phyloP scores from a whole-genome alignment of 2,113 vertebrate genomes.

The Galemys pyrenaicus region DNA sequence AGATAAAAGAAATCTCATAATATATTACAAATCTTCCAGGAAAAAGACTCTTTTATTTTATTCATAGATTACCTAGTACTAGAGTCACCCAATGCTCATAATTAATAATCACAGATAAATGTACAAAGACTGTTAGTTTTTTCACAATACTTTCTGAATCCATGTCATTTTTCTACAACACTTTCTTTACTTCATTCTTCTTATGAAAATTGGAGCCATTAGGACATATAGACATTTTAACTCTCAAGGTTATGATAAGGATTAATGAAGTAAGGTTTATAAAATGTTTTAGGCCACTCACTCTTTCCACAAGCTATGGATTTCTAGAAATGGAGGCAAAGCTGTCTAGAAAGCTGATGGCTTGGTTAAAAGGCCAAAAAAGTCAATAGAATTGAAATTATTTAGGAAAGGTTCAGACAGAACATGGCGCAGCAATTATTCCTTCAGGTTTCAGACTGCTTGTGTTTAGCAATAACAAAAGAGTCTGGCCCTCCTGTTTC shows the following conservation, averaged over 20 bases:
- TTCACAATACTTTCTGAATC: not conserved
- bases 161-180: not conserved
- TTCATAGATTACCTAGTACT: not conserved
- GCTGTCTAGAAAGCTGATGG: conserved; percentile 15
- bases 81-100: not conserved
- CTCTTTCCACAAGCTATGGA: not conserved
- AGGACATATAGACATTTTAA: not conserved
- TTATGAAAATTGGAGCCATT: not conserved
- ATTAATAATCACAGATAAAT: conserved; percentile 10
- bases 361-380: conserved; percentile 56
- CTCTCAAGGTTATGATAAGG: not conserved
- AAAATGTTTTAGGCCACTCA: conserved; percentile 2
- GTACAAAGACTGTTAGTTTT: not conserved
- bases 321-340: conserved; percentile 50
- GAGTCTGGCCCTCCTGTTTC: not conserved
- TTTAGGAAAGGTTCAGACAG: conserved; percentile 20
- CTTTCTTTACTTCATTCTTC: not conserved
- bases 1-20: not conserved
- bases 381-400: conserved; percentile 41
- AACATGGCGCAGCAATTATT: conserved; percentile 6
- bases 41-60: not conserved
- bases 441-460: not conserved
- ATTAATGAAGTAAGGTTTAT: conserved; percentile 52
- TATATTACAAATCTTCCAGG: not conserved
- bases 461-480: not conserved